Evolutionary conservation across 1,140 invertebrate species (phyloP), one percentile per base, ranked within the genome.

Genomic region (Dinoponera quadriceps): DNA sequence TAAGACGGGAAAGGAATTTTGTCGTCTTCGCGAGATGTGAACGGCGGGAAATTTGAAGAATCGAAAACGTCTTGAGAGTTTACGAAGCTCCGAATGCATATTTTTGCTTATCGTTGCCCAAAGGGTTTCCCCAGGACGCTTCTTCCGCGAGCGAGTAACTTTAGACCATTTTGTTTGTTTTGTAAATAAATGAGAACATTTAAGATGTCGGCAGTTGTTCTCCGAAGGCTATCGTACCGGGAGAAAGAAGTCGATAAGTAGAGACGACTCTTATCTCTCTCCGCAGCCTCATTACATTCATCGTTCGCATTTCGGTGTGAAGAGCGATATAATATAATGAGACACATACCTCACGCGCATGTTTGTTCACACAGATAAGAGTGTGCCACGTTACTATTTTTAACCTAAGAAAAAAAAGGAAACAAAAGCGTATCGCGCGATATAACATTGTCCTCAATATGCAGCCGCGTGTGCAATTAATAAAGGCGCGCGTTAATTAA

Each of bases 241-340:
- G n/a, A 73, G 51, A 33, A 65, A 59, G 22, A 77, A 33, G 11
- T 33, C 25, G 49, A 48, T 13, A 68, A 66, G 16, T 33, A 29
- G 27, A 65, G n/a, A 77, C 29, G 33, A 16, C 16, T 22, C 33
- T 77, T 77, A 68, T 77, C 27, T 54, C 54, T 33, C 38, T 44
- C n/a, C 38, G 38, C 7, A 16, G 55, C 33, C 33, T 38, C 38
- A n/a, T 73, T 57, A 72, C 29, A 57, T 20, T n/a, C 54, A 57
- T 48, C 57, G 29, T 77, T 68, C 38, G 22, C 55, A 54, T 38
- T 66, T 77, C 20, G 74, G 54, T 44, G 7, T 77, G 51, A 77
- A 51, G 13, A 0, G 13, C 29, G 22, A 18, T 75, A 62, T 49
- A 65, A 74, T 13, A 62, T 27, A 22, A 20, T 11, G 33, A 44